phyloP scores from a whole-genome alignment of 2,888 invertebrate species.

The Lycophotia porphyrea region DNA sequence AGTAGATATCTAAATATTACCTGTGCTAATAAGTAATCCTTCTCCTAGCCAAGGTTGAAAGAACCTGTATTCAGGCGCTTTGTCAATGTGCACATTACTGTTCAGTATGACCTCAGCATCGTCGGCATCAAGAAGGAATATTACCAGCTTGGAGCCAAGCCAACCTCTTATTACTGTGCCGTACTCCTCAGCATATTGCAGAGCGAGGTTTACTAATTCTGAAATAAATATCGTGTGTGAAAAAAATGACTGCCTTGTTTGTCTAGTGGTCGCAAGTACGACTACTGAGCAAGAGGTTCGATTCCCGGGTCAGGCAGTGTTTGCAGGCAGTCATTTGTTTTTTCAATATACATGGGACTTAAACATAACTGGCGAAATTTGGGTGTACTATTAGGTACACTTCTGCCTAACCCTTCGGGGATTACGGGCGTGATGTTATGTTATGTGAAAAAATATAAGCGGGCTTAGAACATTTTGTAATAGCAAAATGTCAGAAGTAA shows the following conservation, averaged over 20 bases:
- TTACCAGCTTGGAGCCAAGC: constrained; percentile 89
- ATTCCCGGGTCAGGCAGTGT: too few species aligned
- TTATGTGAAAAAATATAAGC: too few species aligned
- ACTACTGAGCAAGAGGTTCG: too few species aligned
- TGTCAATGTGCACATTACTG: constrained; percentile 93
- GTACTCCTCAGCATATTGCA: constrained; percentile 41
- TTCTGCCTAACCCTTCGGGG: too few species aligned
- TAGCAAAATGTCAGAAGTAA: not conserved
- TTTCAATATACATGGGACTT: too few species aligned
- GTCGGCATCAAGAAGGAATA: constrained; percentile 92
- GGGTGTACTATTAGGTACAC: too few species aligned
- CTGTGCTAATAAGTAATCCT: constrained; percentile 92
- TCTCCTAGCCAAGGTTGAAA: constrained; percentile 95
- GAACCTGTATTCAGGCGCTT: constrained; percentile 93
- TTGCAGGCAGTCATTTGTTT: too few species aligned
- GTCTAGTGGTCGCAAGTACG: too few species aligned
- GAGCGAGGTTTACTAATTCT: constrained; percentile 38
- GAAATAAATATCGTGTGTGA: not conserved
- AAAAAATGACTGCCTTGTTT: too few species aligned
- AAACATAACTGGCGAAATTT: too few species aligned
- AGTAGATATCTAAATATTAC: constrained; percentile 18
- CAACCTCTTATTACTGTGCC: constrained; percentile 72
- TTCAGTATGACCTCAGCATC: constrained; percentile 94
- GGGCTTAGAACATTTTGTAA: not conserved
- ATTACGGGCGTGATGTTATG: too few species aligned